Evolutionary conservation across 2,888 invertebrate species (phyloP).

Genomic region (Willowsia nigromaculata): DNA sequence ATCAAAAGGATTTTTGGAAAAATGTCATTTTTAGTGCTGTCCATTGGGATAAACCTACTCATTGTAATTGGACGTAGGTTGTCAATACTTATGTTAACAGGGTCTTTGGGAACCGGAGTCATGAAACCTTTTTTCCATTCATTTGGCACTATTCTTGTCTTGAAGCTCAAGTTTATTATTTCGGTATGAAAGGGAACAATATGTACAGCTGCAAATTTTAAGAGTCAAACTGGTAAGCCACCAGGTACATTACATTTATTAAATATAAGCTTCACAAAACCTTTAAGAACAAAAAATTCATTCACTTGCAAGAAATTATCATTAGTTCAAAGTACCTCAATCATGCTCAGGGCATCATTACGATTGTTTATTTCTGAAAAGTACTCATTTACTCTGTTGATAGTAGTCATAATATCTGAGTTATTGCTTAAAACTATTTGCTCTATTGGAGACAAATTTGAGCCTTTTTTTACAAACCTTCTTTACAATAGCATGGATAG

Average conservation of each 20-base stretch:
- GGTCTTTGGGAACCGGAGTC: too few species aligned
- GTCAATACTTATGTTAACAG: not conserved
- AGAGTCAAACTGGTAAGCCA: not conserved
- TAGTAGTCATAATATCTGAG: not conserved
- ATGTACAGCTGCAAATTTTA: constrained; percentile 34
- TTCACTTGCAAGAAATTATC: not conserved
- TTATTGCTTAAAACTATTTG: not conserved
- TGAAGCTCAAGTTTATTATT: constrained; percentile 18
- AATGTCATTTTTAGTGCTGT: too few species aligned
- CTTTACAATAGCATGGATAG: not conserved
- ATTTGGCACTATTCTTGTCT: not conserved
- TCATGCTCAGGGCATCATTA: not conserved
- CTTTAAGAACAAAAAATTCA: not conserved
- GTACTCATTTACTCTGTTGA: not conserved
- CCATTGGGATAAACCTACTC: too few species aligned
- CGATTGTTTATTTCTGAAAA: not conserved
- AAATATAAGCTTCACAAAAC: not conserved
- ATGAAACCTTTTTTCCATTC: constrained; percentile 37
- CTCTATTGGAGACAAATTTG: not conserved
- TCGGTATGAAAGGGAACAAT: constrained; percentile 18
- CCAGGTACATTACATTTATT: constrained; percentile 35
- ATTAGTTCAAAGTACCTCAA: not conserved
- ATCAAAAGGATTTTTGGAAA: too few species aligned
- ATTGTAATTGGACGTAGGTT: constrained; percentile 31
- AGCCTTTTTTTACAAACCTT: not conserved